A percentile compares a stretch with the other conserved stretches of the same genome.
These are phyloP conservation scores for Drosophila azteca DNA, from an alignment of 1,140 invertebrate species.

Conservation along the genomic window DNA sequence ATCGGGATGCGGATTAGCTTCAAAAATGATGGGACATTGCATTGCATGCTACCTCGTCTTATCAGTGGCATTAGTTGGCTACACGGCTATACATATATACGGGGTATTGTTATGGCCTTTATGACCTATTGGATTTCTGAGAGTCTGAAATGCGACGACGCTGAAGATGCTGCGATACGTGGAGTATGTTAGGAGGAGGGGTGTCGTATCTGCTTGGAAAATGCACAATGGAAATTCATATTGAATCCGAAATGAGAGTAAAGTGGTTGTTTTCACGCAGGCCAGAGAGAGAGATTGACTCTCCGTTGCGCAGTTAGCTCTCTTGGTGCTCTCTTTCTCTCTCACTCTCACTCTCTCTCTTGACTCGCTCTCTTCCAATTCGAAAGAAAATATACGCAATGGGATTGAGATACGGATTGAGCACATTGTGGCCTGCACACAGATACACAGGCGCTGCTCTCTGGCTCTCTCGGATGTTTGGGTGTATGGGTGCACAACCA, in stretches of 20 bases:
- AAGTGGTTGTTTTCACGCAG: conserved; percentile 70
- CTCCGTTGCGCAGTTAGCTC: conserved; percentile 1
- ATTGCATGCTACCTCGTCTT: neutral
- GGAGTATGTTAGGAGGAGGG: neutral
- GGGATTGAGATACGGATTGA: conserved; percentile 12
- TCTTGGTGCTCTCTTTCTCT: neutral
- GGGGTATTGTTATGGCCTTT: conserved; percentile 24
- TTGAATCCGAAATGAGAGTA: conserved; percentile 59
- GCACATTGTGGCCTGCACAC: conserved; percentile 1
- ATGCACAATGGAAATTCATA: conserved; percentile 56
- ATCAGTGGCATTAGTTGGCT: conserved; percentile 2
- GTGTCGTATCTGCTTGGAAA: conserved; percentile 42
- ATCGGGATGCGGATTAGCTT: too few relatives aligned
- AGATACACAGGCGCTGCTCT: conserved; percentile 31
- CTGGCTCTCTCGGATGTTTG: neutral
- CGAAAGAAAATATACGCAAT: conserved; percentile 56
- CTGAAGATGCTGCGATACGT: too few relatives aligned
- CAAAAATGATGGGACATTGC: too few relatives aligned
- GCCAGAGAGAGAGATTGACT: neutral
- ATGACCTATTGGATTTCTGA: conserved; percentile 35
- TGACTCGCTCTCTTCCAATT: conserved; percentile 40
- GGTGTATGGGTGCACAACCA: conserved; percentile 48
- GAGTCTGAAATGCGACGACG: conserved; percentile 6
- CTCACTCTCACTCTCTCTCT: too few relatives aligned
- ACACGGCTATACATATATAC: neutral